Conservation (phyloP, 2,113 vertebrate species). For the Neolamprologus falcicula region DNA sequence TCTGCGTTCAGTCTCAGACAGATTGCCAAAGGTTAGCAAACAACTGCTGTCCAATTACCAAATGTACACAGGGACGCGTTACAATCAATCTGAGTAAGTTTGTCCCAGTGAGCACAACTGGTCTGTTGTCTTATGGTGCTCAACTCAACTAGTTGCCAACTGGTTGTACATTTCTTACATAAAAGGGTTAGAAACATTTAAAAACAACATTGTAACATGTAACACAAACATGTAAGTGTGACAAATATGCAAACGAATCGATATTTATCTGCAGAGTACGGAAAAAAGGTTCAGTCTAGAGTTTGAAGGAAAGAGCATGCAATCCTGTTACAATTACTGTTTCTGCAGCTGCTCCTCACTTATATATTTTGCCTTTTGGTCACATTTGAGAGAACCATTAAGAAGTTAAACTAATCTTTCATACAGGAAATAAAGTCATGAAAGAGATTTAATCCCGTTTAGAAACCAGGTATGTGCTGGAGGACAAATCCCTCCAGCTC, state of each 20-base stretch:
- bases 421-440: background rate
- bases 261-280: background rate
- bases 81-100: rapidly evolving
- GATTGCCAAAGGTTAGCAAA: background rate
- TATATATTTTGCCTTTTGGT: background rate
- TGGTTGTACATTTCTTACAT: background rate
- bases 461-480: background rate
- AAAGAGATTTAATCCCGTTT: background rate
- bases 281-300: background rate
- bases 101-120: background rate
- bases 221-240: background rate
- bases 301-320: background rate
- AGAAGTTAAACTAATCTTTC: background rate
- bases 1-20: background rate
- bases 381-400: background rate
- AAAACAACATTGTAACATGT: background rate
- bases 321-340: background rate
- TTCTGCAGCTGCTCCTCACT: background rate
- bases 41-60: background rate
- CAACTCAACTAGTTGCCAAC: background rate
- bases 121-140: background rate
- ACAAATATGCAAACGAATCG: background rate
- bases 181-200: background rate
- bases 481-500: background rate
- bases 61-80: background rate